Percentiles rank a stretch among this genome's conserved stretches.
These are phyloP conservation scores for Poeciliopsis presidionis DNA, from an alignment of 2,797 vertebrate species.

Conservation along the genomic window DNA sequence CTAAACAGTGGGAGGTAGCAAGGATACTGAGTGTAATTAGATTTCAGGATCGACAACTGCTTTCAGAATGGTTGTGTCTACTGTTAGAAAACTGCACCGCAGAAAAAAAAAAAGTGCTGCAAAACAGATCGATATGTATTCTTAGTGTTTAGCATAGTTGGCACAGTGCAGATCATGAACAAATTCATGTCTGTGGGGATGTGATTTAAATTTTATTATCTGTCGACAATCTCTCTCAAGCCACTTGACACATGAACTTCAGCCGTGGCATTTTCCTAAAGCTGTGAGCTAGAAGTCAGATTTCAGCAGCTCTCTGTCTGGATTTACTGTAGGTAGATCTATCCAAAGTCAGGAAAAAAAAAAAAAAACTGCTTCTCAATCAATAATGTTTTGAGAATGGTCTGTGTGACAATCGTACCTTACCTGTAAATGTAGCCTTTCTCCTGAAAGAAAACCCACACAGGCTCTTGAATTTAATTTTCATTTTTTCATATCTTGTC, in stretches of 20 bases:
- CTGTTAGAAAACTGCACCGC: conserved; percentile 32
- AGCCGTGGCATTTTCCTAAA: background rate
- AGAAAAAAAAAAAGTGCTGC: background rate
- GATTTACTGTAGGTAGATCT: background rate
- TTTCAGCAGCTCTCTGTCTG: background rate
- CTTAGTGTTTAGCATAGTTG: conserved; percentile 9
- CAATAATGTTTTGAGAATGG: background rate
- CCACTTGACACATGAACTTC: background rate
- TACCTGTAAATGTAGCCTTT: background rate
- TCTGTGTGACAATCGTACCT: background rate
- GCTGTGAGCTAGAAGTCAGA: background rate
- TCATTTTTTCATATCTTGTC: background rate
- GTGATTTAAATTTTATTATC: conserved; percentile 1
- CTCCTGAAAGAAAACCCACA: background rate
- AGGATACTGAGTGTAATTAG: conserved; percentile 44
- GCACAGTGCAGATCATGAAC: background rate
- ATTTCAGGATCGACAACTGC: conserved; percentile 51
- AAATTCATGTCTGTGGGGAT: background rate
- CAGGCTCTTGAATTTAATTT: background rate
- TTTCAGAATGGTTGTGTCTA: conserved; percentile 50
- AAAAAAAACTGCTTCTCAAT: background rate
- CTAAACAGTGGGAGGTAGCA: conserved; percentile 21
- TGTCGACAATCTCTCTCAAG: background rate
- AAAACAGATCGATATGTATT: conserved; percentile 1
- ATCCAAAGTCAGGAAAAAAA: background rate